Conservation (phyloP, 2,113 vertebrate species). For the Apeltes quadracus region DNA sequence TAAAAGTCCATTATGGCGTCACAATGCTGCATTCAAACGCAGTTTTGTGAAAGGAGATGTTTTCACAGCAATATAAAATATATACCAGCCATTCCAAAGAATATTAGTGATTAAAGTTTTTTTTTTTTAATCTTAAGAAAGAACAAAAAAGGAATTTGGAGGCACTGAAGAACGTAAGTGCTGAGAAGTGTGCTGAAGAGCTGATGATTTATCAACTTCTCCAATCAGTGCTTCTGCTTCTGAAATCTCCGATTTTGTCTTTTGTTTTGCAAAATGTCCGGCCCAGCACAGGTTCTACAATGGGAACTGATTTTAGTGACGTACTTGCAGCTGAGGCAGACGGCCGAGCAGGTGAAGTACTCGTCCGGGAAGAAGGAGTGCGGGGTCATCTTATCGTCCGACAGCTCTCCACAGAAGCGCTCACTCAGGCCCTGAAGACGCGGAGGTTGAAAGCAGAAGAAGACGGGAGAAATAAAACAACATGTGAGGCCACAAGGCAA, state of each 20-base stretch:
- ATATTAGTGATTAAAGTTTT: too few relatives aligned
- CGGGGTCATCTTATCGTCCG: conserved; percentile 76
- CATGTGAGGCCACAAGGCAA: background rate
- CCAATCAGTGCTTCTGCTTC: background rate
- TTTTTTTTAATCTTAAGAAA: background rate
- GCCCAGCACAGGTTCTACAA: too few relatives aligned
- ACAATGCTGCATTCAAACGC: background rate
- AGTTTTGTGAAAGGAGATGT: too few relatives aligned
- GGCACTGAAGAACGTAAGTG: background rate
- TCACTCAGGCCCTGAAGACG: conserved; percentile 80
- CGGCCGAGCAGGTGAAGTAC: conserved; percentile 85
- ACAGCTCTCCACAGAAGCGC: conserved; percentile 83
- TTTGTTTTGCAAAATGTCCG: too few relatives aligned
- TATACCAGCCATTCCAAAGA: background rate
- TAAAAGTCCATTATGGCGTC: background rate
- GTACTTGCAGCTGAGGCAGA: conserved; percentile 86
- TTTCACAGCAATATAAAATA: background rate
- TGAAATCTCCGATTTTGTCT: background rate
- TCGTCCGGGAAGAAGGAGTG: conserved; percentile 86
- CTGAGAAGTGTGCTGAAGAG: background rate
- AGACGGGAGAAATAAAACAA: background rate
- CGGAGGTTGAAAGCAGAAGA: background rate
- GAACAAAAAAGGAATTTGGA: background rate
- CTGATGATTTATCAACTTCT: background rate
- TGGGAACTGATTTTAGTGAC: conserved; percentile 22